Base-by-base conservation (phyloP, 2,113 vertebrate genomes). In the Crotalus helleri region DNA sequence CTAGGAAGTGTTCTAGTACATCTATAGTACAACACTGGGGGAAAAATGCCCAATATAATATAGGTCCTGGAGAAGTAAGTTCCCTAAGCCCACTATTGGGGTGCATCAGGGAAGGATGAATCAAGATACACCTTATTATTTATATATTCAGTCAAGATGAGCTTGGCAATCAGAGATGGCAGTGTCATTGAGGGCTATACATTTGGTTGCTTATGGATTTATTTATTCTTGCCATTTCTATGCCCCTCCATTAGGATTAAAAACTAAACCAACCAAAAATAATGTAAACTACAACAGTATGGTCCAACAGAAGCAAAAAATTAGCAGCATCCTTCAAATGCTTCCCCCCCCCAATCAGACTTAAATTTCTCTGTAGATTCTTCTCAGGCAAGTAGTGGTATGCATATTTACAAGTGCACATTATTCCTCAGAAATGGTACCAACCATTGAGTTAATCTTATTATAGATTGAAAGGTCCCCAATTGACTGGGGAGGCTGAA, bases 41-140 rank as follows among this genome's bases (percentile, higher is more conserved):
- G 39, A 17, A 13, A 33, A 39, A 29, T 74, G 87, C 88, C 87
- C 85, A 91, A 95, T 92, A 90, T 53, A 92, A 85, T 87, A 93
- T 94, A 92, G 21, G 54, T 69, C 1, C 0, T 88, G 87, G 58
- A 19, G 74, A 92, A 91, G 58, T 21, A 89, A 86, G 92, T 94
- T 90, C 90, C n/a, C n/a, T 3, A 24, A 4, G 8, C 29, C 26
- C 11, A 88, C 5, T 74, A 9, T 33, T 87, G 6, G 24, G 3
- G 74, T 26, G n/a, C 61, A 11, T 24, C 87, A 90, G 4, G 54
- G 55, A 51, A 64, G 44, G 59, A 21, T 19, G 29, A 46, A 90
- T 90, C 89, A 69, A 24, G 4, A 61, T 61, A 61, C 59, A 61
- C 9, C 24, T 26, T 26, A 44, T 17, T 61, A 49, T 2, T 13